Conservation (phyloP, 2,888 invertebrate species). For the Steromphala cineraria region DNA sequence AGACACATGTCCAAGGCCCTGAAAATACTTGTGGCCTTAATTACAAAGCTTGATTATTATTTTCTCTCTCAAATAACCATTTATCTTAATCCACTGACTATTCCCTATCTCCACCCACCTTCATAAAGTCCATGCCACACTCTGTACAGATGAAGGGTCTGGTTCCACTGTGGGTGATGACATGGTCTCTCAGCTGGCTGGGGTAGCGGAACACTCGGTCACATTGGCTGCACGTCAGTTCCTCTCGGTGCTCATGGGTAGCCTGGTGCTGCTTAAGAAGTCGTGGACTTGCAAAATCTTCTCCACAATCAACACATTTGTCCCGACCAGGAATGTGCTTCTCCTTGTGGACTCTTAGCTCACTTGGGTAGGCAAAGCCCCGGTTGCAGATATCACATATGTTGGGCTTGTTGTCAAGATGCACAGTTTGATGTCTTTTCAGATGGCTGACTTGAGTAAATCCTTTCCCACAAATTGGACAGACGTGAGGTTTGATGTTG, state of each 20-base stretch:
- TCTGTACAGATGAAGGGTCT: constrained; percentile 74
- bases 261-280: constrained; percentile 60
- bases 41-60: no score
- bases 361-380: constrained; percentile 71
- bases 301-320: constrained; percentile 61
- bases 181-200: constrained; percentile 74
- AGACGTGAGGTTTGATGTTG: constrained; percentile 71
- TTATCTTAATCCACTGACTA: no score
- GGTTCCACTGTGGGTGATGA: constrained; percentile 71
- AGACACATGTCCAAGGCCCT: no score
- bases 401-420: constrained; percentile 66
- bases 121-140: constrained; percentile 76
- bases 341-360: constrained; percentile 69
- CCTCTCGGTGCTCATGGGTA: constrained; percentile 57
- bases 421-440: constrained; percentile 73
- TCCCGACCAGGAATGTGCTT: constrained; percentile 51
- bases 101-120: constrained; percentile 51
- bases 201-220: constrained; percentile 71
- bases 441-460: constrained; percentile 74
- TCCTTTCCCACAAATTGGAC: constrained; percentile 69
- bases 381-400: constrained; percentile 69
- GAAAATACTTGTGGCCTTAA: no score
- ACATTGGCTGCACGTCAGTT: constrained; percentile 67
- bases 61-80: background rate
- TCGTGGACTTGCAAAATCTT: constrained; percentile 55